Evolutionary conservation across 1,140 invertebrate species (phyloP).

Genomic region (Mamestra configurata): DNA sequence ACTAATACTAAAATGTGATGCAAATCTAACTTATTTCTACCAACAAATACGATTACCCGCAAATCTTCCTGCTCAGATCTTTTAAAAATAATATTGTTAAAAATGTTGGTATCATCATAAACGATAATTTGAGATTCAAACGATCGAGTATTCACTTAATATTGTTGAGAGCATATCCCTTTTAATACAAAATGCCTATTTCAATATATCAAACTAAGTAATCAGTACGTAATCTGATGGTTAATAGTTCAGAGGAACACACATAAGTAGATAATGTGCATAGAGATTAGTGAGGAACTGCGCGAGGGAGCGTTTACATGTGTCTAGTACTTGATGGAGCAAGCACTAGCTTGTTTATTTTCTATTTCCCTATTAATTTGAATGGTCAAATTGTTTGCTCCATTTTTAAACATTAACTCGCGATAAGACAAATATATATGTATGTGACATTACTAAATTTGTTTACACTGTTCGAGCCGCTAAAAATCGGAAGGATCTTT

Average conservation of each 20-base stretch:
- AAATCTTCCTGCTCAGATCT: not conserved
- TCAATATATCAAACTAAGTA: not conserved
- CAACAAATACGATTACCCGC: not conserved
- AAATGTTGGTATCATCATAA: not conserved
- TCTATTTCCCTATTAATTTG: too few relatives aligned
- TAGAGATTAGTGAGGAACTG: not conserved
- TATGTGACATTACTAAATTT: too few relatives aligned
- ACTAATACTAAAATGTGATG: slow-evolving; percentile 22
- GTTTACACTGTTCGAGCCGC: too few relatives aligned
- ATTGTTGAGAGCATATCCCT: not conserved
- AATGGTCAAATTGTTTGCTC: too few relatives aligned
- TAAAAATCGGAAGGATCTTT: too few relatives aligned
- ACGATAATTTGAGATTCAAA: not conserved
- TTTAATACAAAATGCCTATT: not conserved
- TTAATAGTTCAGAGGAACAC: not conserved
- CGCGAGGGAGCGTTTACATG: not conserved
- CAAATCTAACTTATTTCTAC: not conserved
- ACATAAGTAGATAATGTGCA: not conserved
- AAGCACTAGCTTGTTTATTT: not conserved
- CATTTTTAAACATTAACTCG: too few relatives aligned
- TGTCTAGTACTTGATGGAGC: not conserved
- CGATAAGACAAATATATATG: too few relatives aligned
- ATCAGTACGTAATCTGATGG: not conserved
- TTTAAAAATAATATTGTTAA: not conserved
- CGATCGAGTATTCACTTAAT: not conserved